These are phyloP conservation scores for Microtus montanus DNA, from an alignment of 2,113 vertebrate genomes.

Conservation along the genomic window DNA sequence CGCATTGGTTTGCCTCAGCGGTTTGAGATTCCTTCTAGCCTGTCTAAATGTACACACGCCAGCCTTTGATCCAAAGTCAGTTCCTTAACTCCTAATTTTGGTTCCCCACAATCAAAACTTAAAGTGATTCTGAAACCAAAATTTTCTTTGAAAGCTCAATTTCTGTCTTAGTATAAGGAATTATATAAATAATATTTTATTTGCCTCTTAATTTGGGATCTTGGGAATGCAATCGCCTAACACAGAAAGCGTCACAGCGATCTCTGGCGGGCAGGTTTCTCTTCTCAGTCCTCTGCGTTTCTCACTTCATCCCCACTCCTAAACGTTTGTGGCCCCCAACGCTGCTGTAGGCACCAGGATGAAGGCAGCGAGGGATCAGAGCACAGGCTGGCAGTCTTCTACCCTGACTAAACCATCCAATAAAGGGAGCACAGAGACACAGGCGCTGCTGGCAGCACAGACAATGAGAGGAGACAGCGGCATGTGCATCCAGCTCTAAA, in stretches of 20 bases:
- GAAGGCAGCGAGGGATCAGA: not conserved
- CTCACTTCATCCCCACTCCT: not conserved
- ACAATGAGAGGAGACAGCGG: not conserved
- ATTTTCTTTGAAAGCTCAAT: not conserved
- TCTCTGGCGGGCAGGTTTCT: not conserved
- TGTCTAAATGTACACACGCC: not conserved
- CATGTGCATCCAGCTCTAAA: not conserved
- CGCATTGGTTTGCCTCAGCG: not conserved
- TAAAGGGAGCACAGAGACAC: not conserved
- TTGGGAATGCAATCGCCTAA: not conserved
- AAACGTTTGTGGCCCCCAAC: not conserved
- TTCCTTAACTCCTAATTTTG: not conserved
- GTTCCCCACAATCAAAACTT: slow-evolving; percentile 13
- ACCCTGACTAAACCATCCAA: not conserved
- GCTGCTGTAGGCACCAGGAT: not conserved
- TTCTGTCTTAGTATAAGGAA: not conserved
- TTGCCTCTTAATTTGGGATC: not conserved
- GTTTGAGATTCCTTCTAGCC: not conserved
- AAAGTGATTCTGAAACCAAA: slow-evolving; percentile 40
- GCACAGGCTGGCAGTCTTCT: not conserved
- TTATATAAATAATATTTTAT: not conserved
- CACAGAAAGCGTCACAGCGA: not conserved
- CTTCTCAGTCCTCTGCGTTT: not conserved
- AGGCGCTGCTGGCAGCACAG: not conserved
- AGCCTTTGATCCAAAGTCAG: not conserved